Conservation (phyloP, 1,140 invertebrate species). For the Acromyrmex echinatior region DNA sequence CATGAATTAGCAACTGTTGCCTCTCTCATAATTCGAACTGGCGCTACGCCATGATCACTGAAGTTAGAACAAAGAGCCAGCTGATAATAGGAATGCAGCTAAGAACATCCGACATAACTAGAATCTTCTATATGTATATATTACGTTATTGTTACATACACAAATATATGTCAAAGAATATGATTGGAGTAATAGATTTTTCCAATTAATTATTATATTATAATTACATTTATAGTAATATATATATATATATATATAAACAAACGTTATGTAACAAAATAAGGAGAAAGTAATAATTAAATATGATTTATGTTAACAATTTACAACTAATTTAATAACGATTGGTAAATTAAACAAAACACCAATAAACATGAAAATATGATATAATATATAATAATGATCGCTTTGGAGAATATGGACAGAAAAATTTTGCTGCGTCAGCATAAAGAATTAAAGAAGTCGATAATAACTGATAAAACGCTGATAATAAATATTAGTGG, state of each 20-base stretch:
- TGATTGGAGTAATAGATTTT: neutral
- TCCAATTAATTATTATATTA: neutral
- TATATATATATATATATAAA: neutral
- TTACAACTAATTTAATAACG: neutral
- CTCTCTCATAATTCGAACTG: constrained; percentile 67
- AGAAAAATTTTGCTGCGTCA: neutral
- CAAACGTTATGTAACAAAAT: neutral
- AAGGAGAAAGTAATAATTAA: neutral
- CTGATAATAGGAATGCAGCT: constrained; percentile 64
- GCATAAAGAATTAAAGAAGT: constrained; percentile 25
- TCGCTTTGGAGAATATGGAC: neutral
- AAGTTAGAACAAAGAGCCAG: constrained; percentile 76
- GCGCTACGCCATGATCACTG: constrained; percentile 77
- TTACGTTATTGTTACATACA: too few relatives aligned
- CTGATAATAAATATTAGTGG: constrained; percentile 36
- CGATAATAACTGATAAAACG: constrained; percentile 31
- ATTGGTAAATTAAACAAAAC: neutral
- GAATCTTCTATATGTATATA: neutral
- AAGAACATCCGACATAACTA: constrained; percentile 34
- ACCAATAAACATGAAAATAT: neutral
- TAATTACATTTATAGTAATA: neutral
- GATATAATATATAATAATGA: neutral
- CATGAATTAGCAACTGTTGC: constrained; percentile 15
- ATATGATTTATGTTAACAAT: neutral
- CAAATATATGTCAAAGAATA: neutral